Evolutionary conservation across 2,797 vertebrate species (phyloP), one percentile per base, ranked within the genome.

Genomic region (Brachyalestes nurse): DNA sequence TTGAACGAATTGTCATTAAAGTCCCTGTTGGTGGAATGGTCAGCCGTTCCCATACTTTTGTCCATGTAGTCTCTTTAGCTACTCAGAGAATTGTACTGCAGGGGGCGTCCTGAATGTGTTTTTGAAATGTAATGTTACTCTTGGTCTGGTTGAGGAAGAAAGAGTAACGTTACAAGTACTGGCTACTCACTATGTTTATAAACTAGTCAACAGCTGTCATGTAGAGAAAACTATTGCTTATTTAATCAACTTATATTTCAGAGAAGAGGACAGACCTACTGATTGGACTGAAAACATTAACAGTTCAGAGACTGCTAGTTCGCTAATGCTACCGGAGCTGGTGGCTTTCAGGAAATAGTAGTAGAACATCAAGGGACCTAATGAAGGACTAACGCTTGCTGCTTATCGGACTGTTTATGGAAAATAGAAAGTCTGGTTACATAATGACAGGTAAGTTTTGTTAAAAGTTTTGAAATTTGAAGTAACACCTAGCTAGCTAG

Each of bases 401-500:
- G 13, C 13, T 16, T 14, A 14, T 12, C 45, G 7, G 7, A 57
- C 57, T 13, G 25, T 61, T 61, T 10, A 28, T 61, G 23, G 23
- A 14, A 13, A 28, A 61, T 61, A 25, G 10, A 25, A 25, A 25
- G 4, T 14, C 23, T 61, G 14, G 10, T 25, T 61, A 14, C 60
- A 61, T 61, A 61, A 61, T 61, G 60, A 61, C 60, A 28, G 60
- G 60, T 61, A 61, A 61, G 60, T 13, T 61, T 14, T 58, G 57
- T 10, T 23, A 23, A 23, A 8, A 21, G 9, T 10, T 7, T n/a
- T 60, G 8, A 23, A 8, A 23, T 1, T 14, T 51, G 47, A 14
- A 51, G 21, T 23, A 8, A 23, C 10, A 10, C 0, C 9, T 21
- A 60, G n/a, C 9, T 23, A 23, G 6, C 57, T 60, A 60, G 57